phyloP scores from a whole-genome alignment of 2,888 invertebrate genomes.

The Mongoloraphidia duomilia region DNA sequence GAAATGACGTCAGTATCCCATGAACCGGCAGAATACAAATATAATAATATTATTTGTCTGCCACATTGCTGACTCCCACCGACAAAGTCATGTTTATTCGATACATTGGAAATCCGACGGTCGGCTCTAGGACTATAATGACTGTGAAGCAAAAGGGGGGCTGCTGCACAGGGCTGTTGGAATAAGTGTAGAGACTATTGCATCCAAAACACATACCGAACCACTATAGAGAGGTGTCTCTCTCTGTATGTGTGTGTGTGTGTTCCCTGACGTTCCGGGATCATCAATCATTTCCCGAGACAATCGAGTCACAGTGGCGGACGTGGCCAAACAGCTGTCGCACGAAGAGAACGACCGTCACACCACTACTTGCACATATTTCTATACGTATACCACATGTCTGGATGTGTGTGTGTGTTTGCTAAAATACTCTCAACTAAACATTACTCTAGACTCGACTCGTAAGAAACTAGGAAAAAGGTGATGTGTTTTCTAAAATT shows the following conservation, averaged over 20 bases:
- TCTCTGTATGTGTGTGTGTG: not conserved
- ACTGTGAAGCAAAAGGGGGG: constrained; percentile 6
- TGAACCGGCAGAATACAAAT: too few species aligned
- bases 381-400: not conserved
- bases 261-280: constrained; percentile 18
- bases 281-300: constrained; percentile 45
- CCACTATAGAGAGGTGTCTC: constrained; percentile 14
- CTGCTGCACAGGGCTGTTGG: constrained; percentile 3
- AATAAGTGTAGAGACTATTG: not conserved
- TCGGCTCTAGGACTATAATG: not conserved
- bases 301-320: constrained; percentile 35
- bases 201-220: not conserved
- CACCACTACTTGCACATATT: too few species aligned
- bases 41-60: too few species aligned
- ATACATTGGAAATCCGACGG: too few species aligned
- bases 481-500: too few species aligned
- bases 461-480: too few species aligned
- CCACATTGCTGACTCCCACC: too few species aligned
- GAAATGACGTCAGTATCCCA: too few species aligned
- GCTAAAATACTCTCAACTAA: not conserved
- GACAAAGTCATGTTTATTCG: too few species aligned
- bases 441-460: too few species aligned
- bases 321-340: constrained; percentile 39
- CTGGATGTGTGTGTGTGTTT: not conserved
- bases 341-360: constrained; percentile 16